Evolutionary conservation across 1,140 invertebrate species (phyloP), one percentile per base, ranked within the genome.

Genomic region (Zaprionus capensis): DNA sequence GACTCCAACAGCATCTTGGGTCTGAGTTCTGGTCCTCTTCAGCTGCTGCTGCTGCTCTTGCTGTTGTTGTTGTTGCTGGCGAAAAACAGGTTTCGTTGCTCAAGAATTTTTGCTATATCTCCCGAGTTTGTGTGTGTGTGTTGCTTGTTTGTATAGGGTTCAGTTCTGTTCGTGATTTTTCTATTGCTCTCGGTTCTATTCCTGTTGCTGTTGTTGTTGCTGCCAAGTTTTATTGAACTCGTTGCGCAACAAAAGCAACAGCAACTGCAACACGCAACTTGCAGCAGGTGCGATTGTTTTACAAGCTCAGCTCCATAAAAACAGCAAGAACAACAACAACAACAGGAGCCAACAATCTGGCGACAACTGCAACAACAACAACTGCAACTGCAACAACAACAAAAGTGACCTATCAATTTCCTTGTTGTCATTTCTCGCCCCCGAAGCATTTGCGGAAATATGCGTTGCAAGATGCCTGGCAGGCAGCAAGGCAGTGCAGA

Each of bases 101-200:
- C 31, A 90, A 88, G 78, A 84, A 88, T 88, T 88, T 86, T 78
- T 76, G 83, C 83, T 70, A 87, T 74, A 72, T 71, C 61, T 81
- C 1, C 36, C 5, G 7, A 36, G 17, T 55, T 28, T 59, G 38
- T 53, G 68, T 74, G 34, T 63, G 51, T 46, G 14, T 56, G 22
- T 53, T 53, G 49, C 49, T 26, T 56, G 53, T 28, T 56, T 31
- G 46, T 51, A 22, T 51, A 24, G 22, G 46, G 46, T 20, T 20
- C 20, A 51, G 46, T 51, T 51, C 20, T 51, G 46, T 24, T 51
- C 46, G 46, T 51, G 46, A 51, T 51, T 51, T 51, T 51, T 51
- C 46, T 51, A 51, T 51, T 51, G 46, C 46, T 51, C 46, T 51
- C 46, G 11, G 20, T 51, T 51, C 20, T 51, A 51, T 49, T 46